Evolutionary conservation across 1,140 invertebrate genomes (phyloP).

Genomic region (Nautilus pompilius): DNA sequence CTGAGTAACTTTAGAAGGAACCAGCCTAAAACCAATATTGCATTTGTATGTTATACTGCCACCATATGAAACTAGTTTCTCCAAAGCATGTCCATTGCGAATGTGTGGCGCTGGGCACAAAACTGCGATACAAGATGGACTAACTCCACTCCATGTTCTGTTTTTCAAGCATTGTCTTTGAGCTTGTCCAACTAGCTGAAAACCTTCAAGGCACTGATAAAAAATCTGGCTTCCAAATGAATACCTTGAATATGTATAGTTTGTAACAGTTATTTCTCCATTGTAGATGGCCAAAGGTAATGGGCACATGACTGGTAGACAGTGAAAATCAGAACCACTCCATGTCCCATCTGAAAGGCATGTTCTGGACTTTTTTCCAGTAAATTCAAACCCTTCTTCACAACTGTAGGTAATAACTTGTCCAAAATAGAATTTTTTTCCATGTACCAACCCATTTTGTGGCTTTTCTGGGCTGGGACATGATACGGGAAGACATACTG

Average conservation of each 20-base stretch:
- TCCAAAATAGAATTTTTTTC: too few species aligned
- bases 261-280: too few species aligned
- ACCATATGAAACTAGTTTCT: neutral
- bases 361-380: too few species aligned
- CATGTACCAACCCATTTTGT: constrained; percentile 22
- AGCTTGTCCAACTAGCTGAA: neutral
- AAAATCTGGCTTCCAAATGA: too few species aligned
- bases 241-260: too few species aligned
- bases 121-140: neutral
- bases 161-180: neutral
- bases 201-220: constrained; percentile 6
- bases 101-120: neutral
- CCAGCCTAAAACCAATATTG: neutral
- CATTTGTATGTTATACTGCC: neutral
- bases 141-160: neutral
- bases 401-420: constrained; percentile 13
- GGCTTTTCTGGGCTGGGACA: constrained; percentile 11
- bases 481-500: constrained; percentile 12
- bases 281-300: neutral
- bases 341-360: neutral
- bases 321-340: neutral
- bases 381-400: too few species aligned
- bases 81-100: neutral
- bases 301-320: neutral
- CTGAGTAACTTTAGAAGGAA: neutral